Base-by-base conservation (phyloP, 1,140 invertebrate genomes). In the Brachionus plicatilis region DNA sequence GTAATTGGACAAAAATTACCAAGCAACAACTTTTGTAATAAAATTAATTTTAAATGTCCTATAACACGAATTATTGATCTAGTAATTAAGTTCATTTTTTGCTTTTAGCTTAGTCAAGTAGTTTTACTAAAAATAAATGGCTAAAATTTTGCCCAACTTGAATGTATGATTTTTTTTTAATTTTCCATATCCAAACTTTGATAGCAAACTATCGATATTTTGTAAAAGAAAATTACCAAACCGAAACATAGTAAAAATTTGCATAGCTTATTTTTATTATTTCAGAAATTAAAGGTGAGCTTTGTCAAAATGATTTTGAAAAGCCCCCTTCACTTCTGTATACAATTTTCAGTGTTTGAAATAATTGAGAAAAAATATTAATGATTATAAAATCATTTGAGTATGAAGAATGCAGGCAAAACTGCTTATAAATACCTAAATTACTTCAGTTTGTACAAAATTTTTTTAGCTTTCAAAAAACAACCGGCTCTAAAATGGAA, bases 401-500 rank as follows among this genome's bases (percentile, higher is more conserved):
- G n/a, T 60, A 60, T 60, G 53, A 60, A 60, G 53, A 60, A 60
- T 60, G 53, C 53, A 60, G 9, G 3, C 53, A 60, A 60, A 60
- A 60, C 53, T 60, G 53, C 53, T 60, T 60, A 60, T 60, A 60
- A 60, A 60, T 60, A 60, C 53, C 53, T 20, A 60, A 60, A 3
- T 60, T 60, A 20, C n/a, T 60, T 60, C 20, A 60, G 9, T 60
- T 60, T 60, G 53, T 60, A 60, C 53, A 60, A 60, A 60, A 60
- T 60, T 60, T 60, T 60, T 37, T 53, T 53, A 53, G 14, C 17
- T 53, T 60, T 24, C 20, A 17, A 60, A 60, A 60, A 60, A 8
- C 53, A 60, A 60, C 53, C 20, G 53, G 53, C 53, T 60, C 53
- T 20, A 68, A 68, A 68, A 68, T 68, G 66, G 66, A 68, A 68